phyloP scores from a whole-genome alignment of 2,888 invertebrate genomes.

The Tipula unca region DNA sequence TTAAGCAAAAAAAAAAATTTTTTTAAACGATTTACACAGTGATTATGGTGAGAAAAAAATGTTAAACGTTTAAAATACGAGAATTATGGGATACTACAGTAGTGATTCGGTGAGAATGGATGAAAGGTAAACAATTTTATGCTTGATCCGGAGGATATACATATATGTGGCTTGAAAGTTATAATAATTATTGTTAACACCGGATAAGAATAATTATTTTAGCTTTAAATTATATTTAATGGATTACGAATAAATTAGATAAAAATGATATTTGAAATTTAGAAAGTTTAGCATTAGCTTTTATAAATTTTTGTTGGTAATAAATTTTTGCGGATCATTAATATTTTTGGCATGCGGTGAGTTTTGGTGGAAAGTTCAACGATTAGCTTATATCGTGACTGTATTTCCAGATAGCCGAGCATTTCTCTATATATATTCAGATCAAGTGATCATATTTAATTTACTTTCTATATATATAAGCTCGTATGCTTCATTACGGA shows the following conservation, averaged over 20 bases:
- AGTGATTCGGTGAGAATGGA: background rate
- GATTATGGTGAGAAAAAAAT: background rate
- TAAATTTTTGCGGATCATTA: background rate
- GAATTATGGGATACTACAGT: background rate
- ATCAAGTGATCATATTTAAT: too few species aligned
- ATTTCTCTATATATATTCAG: too few species aligned
- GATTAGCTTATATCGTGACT: background rate
- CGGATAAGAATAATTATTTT: background rate
- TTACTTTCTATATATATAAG: too few species aligned
- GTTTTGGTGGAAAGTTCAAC: background rate
- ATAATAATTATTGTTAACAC: background rate
- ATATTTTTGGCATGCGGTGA: background rate
- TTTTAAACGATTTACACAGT: background rate
- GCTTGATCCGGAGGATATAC: background rate
- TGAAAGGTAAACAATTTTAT: background rate
- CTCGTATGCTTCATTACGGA: too few species aligned
- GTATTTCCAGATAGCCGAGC: background rate
- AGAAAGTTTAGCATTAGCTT: background rate
- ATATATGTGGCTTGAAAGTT: background rate
- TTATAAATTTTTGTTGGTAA: background rate
- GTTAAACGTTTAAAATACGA: background rate
- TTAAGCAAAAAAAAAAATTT: background rate
- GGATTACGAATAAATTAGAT: background rate
- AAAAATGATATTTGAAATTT: background rate
- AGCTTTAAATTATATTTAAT: background rate